phyloP scores from a whole-genome alignment of 2,888 invertebrate species.

The Taenaris catops region DNA sequence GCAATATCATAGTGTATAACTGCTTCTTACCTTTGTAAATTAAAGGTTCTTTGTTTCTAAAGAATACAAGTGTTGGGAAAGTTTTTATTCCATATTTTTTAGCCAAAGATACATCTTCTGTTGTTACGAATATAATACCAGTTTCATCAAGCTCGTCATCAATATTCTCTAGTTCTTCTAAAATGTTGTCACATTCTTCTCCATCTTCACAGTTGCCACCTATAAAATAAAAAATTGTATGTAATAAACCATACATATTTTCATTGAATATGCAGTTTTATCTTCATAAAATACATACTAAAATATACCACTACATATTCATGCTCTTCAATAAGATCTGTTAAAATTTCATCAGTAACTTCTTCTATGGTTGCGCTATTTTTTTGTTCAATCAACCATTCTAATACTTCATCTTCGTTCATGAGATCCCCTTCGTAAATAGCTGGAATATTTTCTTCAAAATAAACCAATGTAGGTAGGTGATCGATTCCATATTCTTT shows the following conservation, averaged over 20 bases:
- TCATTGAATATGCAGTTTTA: too few relatives aligned
- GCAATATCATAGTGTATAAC: too few relatives aligned
- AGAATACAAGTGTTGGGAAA: conserved; percentile 93
- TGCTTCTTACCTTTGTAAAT: conserved; percentile 85
- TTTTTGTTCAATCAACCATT: conserved; percentile 93
- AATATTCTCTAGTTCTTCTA: conserved; percentile 93
- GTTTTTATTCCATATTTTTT: conserved; percentile 91
- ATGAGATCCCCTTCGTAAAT: conserved; percentile 94
- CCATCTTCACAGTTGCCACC: conserved; percentile 93
- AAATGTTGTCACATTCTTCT: conserved; percentile 90
- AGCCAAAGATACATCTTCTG: conserved; percentile 89
- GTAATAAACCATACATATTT: too few relatives aligned
- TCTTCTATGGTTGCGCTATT: conserved; percentile 95
- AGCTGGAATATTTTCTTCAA: conserved; percentile 94
- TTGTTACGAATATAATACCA: conserved; percentile 96
- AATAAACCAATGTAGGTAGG: conserved; percentile 91
- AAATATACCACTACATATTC: conserved; percentile 97
- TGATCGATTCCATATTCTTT: conserved; percentile 95
- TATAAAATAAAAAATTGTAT: conserved; percentile 35
- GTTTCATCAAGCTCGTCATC: conserved; percentile 96
- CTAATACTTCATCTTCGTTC: conserved; percentile 95
- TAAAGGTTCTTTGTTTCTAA: conserved; percentile 94
- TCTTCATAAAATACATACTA: conserved; percentile 83
- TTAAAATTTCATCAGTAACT: conserved; percentile 94
- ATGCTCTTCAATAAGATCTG: conserved; percentile 91